phyloP scores from a whole-genome alignment of 2,113 vertebrate genomes.

The Pomatorhinus ruficollis region DNA sequence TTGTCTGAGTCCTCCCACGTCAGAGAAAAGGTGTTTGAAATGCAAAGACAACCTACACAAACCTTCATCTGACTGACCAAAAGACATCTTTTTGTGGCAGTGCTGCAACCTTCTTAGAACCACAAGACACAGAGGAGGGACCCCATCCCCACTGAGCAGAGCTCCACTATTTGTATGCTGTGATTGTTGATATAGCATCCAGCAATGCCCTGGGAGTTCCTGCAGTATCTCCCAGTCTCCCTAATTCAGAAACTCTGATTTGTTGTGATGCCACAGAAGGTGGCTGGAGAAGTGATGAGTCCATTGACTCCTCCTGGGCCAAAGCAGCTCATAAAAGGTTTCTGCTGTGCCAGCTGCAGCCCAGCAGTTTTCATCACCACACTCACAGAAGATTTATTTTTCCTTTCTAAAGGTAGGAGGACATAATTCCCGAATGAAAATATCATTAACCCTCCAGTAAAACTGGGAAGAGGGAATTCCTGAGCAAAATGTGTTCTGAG shows the following conservation, averaged over 20 bases:
- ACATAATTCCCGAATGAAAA: not conserved
- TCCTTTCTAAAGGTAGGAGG: not conserved
- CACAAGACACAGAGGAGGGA: not conserved
- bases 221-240: not conserved
- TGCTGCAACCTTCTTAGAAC: not conserved
- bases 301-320: not conserved
- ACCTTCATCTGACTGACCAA: not conserved
- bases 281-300: not conserved
- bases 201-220: not conserved
- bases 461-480: not conserved
- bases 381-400: not conserved
- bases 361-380: not conserved
- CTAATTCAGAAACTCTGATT: not conserved
- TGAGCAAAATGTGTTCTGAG: not conserved
- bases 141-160: not conserved
- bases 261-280: not conserved
- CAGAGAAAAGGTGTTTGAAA: not conserved
- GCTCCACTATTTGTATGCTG: not conserved
- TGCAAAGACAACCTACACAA: not conserved
- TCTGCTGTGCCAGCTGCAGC: not conserved
- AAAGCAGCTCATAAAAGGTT: not conserved
- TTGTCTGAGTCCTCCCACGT: not conserved
- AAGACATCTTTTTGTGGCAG: not conserved
- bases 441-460: not conserved
- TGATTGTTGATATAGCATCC: not conserved